Evolutionary conservation across 2,113 vertebrate species (phyloP).

Genomic region (Gymnobelideus leadbeateri): DNA sequence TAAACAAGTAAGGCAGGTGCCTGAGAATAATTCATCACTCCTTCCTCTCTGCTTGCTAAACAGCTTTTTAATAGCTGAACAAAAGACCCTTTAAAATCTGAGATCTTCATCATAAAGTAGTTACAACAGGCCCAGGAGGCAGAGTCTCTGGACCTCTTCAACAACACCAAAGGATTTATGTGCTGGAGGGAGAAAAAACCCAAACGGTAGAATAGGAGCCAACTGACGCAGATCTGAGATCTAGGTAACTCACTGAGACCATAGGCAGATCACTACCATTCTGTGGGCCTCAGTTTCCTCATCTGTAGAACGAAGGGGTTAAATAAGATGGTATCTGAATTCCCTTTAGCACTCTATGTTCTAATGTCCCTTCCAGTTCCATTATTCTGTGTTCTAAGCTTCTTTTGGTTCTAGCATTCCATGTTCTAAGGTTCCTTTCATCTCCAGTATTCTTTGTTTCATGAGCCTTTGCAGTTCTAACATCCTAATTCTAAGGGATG

Average conservation of each 20-base stretch:
- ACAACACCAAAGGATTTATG: not conserved
- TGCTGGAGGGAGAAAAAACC: not conserved
- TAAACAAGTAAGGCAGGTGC: conserved; percentile 73
- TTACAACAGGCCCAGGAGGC: conserved; percentile 46
- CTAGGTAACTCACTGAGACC: not conserved
- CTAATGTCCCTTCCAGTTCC: not conserved
- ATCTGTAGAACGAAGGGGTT: not conserved
- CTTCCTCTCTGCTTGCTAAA: conserved; percentile 71
- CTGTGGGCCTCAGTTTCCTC: not conserved
- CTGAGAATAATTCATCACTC: conserved; percentile 72
- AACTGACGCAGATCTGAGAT: not conserved
- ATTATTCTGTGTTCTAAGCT: not conserved
- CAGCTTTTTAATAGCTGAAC: conserved; percentile 66
- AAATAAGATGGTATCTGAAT: not conserved
- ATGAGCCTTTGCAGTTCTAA: not conserved
- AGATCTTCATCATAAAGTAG: conserved; percentile 55
- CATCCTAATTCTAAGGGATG: not conserved
- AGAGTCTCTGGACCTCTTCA: not conserved
- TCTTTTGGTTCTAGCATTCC: not conserved
- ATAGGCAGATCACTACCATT: not conserved
- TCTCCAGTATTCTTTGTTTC: not conserved
- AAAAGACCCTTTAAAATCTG: conserved; percentile 64
- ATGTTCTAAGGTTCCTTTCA: not conserved
- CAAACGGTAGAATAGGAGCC: not conserved
- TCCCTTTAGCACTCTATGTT: not conserved